phyloP scores from a whole-genome alignment of 2,797 vertebrate species.

The Epinephelus malabaricus region DNA sequence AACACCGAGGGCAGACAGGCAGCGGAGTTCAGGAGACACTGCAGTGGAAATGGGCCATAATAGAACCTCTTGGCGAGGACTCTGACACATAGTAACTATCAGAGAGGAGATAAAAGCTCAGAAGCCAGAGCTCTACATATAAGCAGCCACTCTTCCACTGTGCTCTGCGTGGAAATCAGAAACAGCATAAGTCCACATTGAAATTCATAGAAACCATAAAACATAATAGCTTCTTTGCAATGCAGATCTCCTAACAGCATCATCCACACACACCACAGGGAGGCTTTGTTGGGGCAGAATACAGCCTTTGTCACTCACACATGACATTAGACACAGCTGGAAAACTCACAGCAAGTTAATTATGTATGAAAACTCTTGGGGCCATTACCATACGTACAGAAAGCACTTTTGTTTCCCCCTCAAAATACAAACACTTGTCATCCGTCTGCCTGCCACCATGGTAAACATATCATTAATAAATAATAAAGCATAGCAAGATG shows the following conservation, averaged over 20 bases:
- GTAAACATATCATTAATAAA: slow-evolving; percentile 67
- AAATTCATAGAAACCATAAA: slow-evolving; percentile 53
- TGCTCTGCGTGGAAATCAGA: slow-evolving; percentile 2
- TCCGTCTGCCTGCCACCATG: slow-evolving; percentile 5
- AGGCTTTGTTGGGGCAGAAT: slow-evolving; percentile 58
- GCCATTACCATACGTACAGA: slow-evolving; percentile 37
- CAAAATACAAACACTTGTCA: slow-evolving; percentile 51
- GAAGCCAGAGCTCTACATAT: not conserved
- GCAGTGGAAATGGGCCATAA: slow-evolving; percentile 36
- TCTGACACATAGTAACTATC: not conserved
- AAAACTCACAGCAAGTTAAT: slow-evolving; percentile 47
- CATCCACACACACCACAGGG: slow-evolving; percentile 29
- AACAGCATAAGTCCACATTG: not conserved
- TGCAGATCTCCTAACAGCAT: slow-evolving; percentile 38
- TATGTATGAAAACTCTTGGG: slow-evolving; percentile 55
- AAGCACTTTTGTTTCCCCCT: slow-evolving; percentile 39
- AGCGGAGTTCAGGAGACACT: slow-evolving; percentile 32
- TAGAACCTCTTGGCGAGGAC: slow-evolving; percentile 6
- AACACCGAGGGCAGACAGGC: slow-evolving; percentile 35
- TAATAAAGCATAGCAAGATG: slow-evolving; percentile 26
- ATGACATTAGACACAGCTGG: slow-evolving; percentile 50
- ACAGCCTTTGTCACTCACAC: slow-evolving; percentile 48
- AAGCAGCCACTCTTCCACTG: slow-evolving; percentile 11
- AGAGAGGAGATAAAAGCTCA: slow-evolving; percentile 3
- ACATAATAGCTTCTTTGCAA: slow-evolving; percentile 51